Evolutionary conservation across 2,797 vertebrate genomes (phyloP), one percentile per base, ranked within the genome.

Genomic region (Babyrousa celebensis): DNA sequence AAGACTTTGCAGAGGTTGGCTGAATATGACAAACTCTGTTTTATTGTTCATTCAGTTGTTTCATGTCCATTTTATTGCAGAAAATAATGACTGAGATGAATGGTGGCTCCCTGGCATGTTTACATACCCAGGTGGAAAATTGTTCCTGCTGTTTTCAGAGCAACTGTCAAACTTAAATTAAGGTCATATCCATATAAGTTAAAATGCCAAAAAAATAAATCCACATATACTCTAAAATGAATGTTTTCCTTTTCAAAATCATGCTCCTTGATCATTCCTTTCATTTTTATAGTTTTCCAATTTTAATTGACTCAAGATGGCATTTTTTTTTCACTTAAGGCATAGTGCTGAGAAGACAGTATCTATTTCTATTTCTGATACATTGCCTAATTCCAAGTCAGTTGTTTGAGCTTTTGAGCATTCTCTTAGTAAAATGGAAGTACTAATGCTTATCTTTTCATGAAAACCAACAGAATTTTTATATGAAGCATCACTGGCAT

Each of bases 151-250:
- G 43, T 29, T 95, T 96, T 96, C 85, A 85, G 77, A 89, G 94
- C 94, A 90, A 60, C 17, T 62, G 92, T 97, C 87, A 85, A 86
- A 74, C 27, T 12, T 79, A 90, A 95, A 90, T 84, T 95, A 92
- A 91, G 32, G 40, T 56, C 62, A 60, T 93, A 88, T 80, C 80
- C 48, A 7, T 68, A 78, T 40, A 89, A 80, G n/a, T 95, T 94
- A 88, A 94, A 94, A 89, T 83, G 52, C 12, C 52, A 94, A 88
- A 60, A 94, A 56, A 62, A 79, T 72, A 89, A 70, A 60, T 86
- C 43, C 72, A 65, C 48, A 48, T 83, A 65, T 78, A n/a, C 16
- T 91, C 72, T 86, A 89, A 95, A 82, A 68, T 60, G 20, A 21
- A 6, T 27, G 12, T 78, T 32, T 52, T 72, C 1, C 70, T 68